Evolutionary conservation across 2,113 vertebrate genomes (phyloP).

Genomic region (Apteryx owenii): DNA sequence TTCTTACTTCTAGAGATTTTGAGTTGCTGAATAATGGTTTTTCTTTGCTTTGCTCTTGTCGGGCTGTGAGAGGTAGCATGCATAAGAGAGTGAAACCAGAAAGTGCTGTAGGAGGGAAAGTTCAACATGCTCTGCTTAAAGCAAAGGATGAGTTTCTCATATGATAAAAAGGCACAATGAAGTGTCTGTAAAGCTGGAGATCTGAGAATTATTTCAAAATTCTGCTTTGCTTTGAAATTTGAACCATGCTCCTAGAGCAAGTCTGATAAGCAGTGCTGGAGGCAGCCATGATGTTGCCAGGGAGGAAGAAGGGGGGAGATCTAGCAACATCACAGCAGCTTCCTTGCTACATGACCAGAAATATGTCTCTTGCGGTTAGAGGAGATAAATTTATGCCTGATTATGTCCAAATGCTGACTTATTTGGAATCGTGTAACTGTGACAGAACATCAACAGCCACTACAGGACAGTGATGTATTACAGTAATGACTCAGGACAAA

Average conservation of each 20-base stretch:
- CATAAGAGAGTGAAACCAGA: conserved; percentile 3
- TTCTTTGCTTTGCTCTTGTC: background rate
- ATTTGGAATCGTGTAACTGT: background rate
- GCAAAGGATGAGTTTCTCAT: background rate
- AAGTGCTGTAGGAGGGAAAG: background rate
- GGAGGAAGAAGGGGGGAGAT: background rate
- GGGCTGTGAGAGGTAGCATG: background rate
- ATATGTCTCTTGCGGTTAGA: background rate
- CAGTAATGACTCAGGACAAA: background rate
- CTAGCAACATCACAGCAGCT: background rate
- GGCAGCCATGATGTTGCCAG: background rate
- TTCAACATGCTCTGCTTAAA: background rate
- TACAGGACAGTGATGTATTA: background rate
- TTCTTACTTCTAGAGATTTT: background rate
- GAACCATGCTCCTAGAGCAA: background rate
- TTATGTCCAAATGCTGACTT: background rate
- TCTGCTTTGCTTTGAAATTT: conserved; percentile 10
- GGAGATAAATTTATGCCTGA: background rate
- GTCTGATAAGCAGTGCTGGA: background rate
- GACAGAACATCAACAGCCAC: background rate
- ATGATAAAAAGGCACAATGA: background rate
- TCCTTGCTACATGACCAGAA: background rate
- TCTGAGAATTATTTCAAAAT: background rate
- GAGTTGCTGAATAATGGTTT: conserved; percentile 7
- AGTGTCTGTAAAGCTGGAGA: background rate